Base-by-base conservation (phyloP, 92 coral and sea anemone species). In the Scolanthus callimorphus region DNA sequence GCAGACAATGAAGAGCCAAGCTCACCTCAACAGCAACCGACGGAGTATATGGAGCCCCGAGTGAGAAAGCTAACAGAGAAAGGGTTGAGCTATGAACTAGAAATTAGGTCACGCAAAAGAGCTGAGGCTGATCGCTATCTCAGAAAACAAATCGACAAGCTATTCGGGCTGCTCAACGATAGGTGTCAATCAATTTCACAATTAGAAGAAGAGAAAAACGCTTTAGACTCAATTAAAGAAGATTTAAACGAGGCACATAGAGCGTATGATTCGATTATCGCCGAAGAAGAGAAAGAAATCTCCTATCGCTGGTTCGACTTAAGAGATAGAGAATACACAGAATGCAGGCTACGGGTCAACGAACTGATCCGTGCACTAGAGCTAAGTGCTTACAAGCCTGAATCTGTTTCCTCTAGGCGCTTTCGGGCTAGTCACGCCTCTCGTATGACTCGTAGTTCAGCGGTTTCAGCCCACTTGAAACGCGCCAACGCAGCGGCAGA, bases 271-370 rank as follows among this genome's bases (percentile, higher is more conserved):
- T 60, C 55, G 8, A 10, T 65, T 25, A 3, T 67, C 26, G n/a
- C 55, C 8, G 64, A 54, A 17, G 56, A 56, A 15, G 59, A 43
- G 21, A 74, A 31, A 44, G 59, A 65, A 27, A 52, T 46, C 11
- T 73, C 73, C 11, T 75, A 75, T 39, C 61, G 31, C 24, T 75
- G 67, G 74, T 75, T 75, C 41, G 82, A 75, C 37, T 1, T 67
- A 6, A 41, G 56, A 4, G 82, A 75, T 25, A n/a, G 76, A 6
- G 69, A 66, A 47, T 75, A 52, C 62, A 48, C 17, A 4, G 82
- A 75, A 47, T 75, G 82, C 26, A 57, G 76, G 29, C n/a, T 75
- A 0, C 57, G 48, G 37, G 27, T 76, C 8, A 48, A 38, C 20
- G 82, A 76, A 58, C 30, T 58, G 24, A 66, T 76, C 31, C 76